Evolutionary conservation across 2,888 invertebrate genomes (phyloP), one percentile per base, ranked within the genome.

Genomic region (Rhagium mordax): DNA sequence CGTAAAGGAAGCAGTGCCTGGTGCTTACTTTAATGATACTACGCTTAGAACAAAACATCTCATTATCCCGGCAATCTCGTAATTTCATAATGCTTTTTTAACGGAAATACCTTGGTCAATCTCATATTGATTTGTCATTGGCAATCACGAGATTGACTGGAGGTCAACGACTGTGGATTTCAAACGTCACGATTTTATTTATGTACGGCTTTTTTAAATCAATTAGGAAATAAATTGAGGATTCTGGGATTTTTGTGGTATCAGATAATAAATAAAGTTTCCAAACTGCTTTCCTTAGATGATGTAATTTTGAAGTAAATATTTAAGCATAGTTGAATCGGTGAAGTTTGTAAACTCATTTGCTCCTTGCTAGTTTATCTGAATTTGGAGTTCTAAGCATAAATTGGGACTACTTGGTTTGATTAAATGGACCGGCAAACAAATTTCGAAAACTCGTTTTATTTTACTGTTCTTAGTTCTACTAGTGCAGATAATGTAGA

Each of bases 361-460:
- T 29, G 20, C 47, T 13, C 60, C 48, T 24, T n/a, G 24, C 33
- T 41, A 60, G 59, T 68, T 68, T 60, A 68, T 68, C 59, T 57
- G 68, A 59, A 68, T 68, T 48, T 47, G 59, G 57, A 27, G 68
- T 48, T 24, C 60, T 60, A 60, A 68, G 60, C 68, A 59, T 68
- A 60, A 68, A 68, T 60, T 51, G 20, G 49, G 24, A 48, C 21
- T 29, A 18, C 60, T 68, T 60, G 68, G 48, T 55, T 60, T 49
- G 59, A 68, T 68, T 68, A 68, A 68, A 60, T 33, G 60, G 29
- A 29, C 60, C 59, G 55, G 27, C 48, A 48, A 68, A 59, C 48
- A n/a, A 16, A 48, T 59, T 15, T 68, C 27, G 60, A 60, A 60
- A 68, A 41, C n/a, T 41, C 41, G 41, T 41, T n/a, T n/a, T n/a